Conservation (phyloP, 1,140 invertebrate species). For the Dysdera silvatica region DNA sequence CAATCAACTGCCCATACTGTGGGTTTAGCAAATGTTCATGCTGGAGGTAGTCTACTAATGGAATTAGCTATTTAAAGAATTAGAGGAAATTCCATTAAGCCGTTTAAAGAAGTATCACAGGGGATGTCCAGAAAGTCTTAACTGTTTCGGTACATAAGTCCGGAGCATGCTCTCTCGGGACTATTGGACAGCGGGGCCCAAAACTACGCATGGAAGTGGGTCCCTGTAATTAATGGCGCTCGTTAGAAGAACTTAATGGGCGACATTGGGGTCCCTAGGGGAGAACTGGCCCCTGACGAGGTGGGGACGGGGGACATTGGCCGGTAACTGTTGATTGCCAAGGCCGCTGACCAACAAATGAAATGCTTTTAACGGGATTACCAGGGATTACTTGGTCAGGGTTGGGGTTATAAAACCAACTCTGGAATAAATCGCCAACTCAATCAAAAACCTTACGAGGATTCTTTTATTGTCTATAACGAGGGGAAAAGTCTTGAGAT, state of each 20-base stretch:
- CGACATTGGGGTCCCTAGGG: slow-evolving; percentile 16
- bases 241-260: slow-evolving; percentile 28
- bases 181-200: slow-evolving; percentile 5
- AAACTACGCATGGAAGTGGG: slow-evolving; percentile 28
- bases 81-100: slow-evolving; percentile 28
- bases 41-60: slow-evolving; percentile 28
- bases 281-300: slow-evolving; percentile 3
- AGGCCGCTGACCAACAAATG: slow-evolving; percentile 30
- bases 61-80: slow-evolving; percentile 30
- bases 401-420: too few species aligned
- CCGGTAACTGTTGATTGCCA: slow-evolving; percentile 30
- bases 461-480: too few species aligned
- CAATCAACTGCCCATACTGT: too few species aligned
- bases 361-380: slow-evolving; percentile 31
- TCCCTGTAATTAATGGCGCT: slow-evolving; percentile 30
- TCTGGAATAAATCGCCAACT: too few species aligned
- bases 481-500: too few species aligned
- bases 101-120: slow-evolving; percentile 25
- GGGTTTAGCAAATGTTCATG: too few species aligned
- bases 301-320: slow-evolving; percentile 18
- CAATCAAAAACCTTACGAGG: too few species aligned
- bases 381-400: too few species aligned
- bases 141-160: slow-evolving; percentile 30
- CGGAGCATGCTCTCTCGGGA: slow-evolving; percentile 7
- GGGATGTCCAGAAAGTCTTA: not conserved